Conservation (phyloP, 1,140 invertebrate species). For the Drosophila ananassae region DNA sequence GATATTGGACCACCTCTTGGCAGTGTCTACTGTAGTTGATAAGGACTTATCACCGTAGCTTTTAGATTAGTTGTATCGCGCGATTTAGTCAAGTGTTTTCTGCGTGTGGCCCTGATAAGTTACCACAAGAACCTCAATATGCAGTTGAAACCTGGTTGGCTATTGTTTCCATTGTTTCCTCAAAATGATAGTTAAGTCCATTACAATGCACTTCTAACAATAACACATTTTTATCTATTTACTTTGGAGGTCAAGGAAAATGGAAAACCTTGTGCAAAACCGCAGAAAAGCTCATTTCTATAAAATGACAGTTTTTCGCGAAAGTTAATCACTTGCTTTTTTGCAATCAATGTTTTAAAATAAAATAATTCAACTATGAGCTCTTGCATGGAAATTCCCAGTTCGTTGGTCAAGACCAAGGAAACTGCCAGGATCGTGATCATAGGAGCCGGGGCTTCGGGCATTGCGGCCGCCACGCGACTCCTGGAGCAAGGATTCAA, state of each 20-base stretch:
- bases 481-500: slow-evolving; percentile 85
- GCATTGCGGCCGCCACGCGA: slow-evolving; percentile 86
- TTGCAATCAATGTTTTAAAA: slow-evolving; percentile 4
- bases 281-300: neutral
- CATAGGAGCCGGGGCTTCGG: slow-evolving; percentile 86
- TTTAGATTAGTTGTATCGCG: slow-evolving; percentile 15
- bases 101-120: slow-evolving; percentile 19
- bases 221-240: neutral
- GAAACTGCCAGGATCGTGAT: slow-evolving; percentile 84
- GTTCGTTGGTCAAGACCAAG: slow-evolving; percentile 27
- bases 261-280: slow-evolving; percentile 2
- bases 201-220: slow-evolving; percentile 1
- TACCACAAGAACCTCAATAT: slow-evolving; percentile 26
- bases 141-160: slow-evolving; percentile 18
- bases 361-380: slow-evolving; percentile 7
- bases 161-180: neutral
- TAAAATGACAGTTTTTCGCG: neutral
- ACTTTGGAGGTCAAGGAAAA: neutral
- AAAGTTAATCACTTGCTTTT: neutral
- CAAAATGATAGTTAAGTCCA: neutral
- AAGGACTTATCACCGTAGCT: slow-evolving; percentile 10
- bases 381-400: slow-evolving; percentile 6
- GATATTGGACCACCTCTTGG: neutral
- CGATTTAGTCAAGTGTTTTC: slow-evolving; percentile 15
- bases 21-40: slow-evolving; percentile 16